phyloP scores from a whole-genome alignment of 2,888 invertebrate genomes.

The Acleris literana region DNA sequence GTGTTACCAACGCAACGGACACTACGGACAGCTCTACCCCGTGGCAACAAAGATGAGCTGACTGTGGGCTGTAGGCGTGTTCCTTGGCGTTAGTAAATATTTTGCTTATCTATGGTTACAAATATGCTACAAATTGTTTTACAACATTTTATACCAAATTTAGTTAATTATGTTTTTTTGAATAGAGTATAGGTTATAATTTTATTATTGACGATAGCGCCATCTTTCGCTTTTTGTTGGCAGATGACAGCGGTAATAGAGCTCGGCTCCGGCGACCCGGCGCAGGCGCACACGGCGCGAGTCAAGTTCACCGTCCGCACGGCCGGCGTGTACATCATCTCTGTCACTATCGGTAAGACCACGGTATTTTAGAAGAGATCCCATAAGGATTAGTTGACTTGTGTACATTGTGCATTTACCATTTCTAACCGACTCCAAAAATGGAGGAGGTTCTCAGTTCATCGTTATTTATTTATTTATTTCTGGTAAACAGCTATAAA shows the following conservation, averaged over 20 bases:
- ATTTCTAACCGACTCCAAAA: no score
- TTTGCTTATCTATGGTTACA: no score
- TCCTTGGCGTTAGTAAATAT: slow-evolving; percentile 89
- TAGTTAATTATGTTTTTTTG: no score
- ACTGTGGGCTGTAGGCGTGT: slow-evolving; percentile 94
- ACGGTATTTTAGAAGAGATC: no score
- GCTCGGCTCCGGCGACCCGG: slow-evolving; percentile 94
- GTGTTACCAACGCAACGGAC: slow-evolving; percentile 96
- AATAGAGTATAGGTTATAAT: no score
- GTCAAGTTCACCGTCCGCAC: slow-evolving; percentile 96
- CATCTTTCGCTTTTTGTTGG: slow-evolving; percentile 28
- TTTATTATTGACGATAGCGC: no score
- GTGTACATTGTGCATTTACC: not conserved
- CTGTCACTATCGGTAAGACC: slow-evolving; percentile 88
- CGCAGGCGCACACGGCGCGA: slow-evolving; percentile 92
- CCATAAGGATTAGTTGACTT: no score
- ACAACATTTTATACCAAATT: no score
- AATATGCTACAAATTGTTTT: no score
- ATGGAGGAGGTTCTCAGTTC: no score
- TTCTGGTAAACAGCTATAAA: no score
- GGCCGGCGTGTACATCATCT: slow-evolving; percentile 94
- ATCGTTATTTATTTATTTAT: no score
- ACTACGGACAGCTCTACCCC: slow-evolving; percentile 97
- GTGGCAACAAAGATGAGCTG: slow-evolving; percentile 96
- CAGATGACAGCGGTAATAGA: slow-evolving; percentile 93